A percentile compares a stretch with the other conserved stretches of the same genome.
These are phyloP conservation scores for Melanchra persicariae DNA, from an alignment of 2,888 invertebrate genomes.

Conservation along the genomic window DNA sequence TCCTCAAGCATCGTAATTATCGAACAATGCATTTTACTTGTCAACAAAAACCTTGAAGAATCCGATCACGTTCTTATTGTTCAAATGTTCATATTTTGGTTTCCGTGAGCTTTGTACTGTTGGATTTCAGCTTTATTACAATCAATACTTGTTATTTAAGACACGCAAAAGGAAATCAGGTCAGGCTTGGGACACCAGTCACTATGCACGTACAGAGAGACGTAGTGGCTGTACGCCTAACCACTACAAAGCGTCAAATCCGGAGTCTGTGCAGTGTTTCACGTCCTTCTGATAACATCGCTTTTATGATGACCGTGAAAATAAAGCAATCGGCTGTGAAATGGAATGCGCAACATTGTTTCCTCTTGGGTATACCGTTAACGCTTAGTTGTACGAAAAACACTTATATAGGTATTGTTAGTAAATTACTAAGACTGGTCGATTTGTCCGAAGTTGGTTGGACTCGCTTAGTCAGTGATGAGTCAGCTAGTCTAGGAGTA, in stretches of 20 bases:
- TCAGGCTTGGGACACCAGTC: conserved; percentile 33
- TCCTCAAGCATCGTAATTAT: conserved; percentile 17
- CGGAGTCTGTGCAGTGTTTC: conserved; percentile 11
- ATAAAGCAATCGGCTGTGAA: conserved; percentile 52
- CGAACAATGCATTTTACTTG: conserved; percentile 31
- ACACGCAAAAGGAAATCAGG: conserved; percentile 57
- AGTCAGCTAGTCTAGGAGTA: conserved; percentile 41
- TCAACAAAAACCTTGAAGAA: conserved; percentile 31
- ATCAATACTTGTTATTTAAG: conserved; percentile 51
- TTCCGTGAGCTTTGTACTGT: conserved; percentile 36
- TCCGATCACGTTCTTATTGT: conserved; percentile 47
- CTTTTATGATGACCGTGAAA: conserved; percentile 39
- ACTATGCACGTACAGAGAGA: conserved; percentile 27
- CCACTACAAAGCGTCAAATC: conserved; percentile 18
- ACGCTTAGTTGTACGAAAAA: conserved; percentile 29
- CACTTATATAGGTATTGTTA: no score
- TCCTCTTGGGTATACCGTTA: conserved; percentile 42
- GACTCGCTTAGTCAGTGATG: conserved; percentile 43
- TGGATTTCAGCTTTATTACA: conserved; percentile 29
- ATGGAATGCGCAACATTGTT: conserved; percentile 54
- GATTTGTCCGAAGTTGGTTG: conserved; percentile 8
- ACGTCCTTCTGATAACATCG: conserved; percentile 6
- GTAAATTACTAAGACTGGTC: no score
- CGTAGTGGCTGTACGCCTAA: conserved; percentile 9
- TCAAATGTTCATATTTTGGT: conserved; percentile 45